phyloP scores from a whole-genome alignment of 2,113 vertebrate species.

The Microcebus murinus region DNA sequence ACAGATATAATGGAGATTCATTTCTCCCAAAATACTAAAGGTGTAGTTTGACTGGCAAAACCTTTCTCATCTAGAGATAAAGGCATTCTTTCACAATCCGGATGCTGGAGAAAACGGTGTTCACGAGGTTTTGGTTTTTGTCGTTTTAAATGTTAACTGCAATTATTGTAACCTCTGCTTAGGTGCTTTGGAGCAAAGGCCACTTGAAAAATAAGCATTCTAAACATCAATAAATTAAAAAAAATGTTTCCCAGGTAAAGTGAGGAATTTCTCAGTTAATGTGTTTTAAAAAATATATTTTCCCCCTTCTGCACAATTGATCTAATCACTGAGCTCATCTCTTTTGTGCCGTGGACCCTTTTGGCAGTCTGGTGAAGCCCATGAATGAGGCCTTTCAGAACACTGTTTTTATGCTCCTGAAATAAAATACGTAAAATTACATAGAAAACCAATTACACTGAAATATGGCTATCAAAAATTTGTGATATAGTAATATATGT shows the following conservation, averaged over 20 bases:
- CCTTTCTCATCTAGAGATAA: background rate
- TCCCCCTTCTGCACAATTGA: background rate
- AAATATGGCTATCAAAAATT: slow-evolving; percentile 17
- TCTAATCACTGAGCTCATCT: background rate
- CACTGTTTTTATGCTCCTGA: background rate
- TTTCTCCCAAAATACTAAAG: background rate
- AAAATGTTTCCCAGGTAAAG: slow-evolving; percentile 7
- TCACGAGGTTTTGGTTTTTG: background rate
- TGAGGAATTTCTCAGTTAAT: background rate
- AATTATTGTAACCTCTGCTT: background rate
- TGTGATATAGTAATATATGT: background rate
- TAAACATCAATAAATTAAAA: slow-evolving; percentile 1
- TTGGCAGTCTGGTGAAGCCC: background rate
- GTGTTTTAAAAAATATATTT: background rate
- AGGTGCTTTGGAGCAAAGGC: background rate
- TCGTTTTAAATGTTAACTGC: background rate
- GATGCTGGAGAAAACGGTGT: background rate
- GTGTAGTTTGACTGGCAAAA: background rate
- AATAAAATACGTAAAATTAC: slow-evolving; percentile 23
- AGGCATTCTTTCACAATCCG: background rate
- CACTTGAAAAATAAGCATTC: slow-evolving; percentile 1
- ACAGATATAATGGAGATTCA: accelerated
- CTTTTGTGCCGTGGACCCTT: background rate
- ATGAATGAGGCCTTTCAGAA: background rate
- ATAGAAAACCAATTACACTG: slow-evolving; percentile 22